Base-by-base conservation (phyloP, 2,113 vertebrate genomes). In the Hemiprocne comata region DNA sequence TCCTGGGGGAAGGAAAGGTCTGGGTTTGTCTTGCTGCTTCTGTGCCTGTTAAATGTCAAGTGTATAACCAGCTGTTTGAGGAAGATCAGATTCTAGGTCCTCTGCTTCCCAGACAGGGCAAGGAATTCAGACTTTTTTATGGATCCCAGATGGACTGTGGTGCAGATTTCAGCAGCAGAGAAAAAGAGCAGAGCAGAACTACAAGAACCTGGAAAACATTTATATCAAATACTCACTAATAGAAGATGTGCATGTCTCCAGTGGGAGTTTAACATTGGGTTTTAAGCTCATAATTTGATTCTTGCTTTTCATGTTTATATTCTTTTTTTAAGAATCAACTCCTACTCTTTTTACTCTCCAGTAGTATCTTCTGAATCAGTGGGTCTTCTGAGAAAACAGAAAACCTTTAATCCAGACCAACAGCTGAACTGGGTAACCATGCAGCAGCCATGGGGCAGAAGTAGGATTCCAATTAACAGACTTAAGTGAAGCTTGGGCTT, bases 241-340 rank as follows among this genome's bases (percentile, higher is more conserved):
- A 34, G 61, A 44, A 69, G 29, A 75, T 36, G 4, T 38, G 24
- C 25, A 9, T 60, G 19, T 25, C 81, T 67, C 48, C 44, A 51
- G 31, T 20, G 25, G 21, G n/a, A 81, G 7, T 7, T 15, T 6
- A 67, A 71, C 38, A 46, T 0, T 0, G 28, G 10, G 11, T 23
- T 85, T 89, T 57, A 81, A 70, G 7, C 9, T 70, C 2, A 13
- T 2, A 21, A 21, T 54, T 80, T 44, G 28, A 55, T 71, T 77
- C 55, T 64, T 87, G 48, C 8, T 54, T 85, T 93, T 72, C 6
- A 3, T 60, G n/a, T 69, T 81, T 64, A 18, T 71, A 53, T 53
- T 89, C n/a, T 82, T 85, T n/a, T 4, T 91, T n/a, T 31, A 60
- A 29, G 23, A 50, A 20, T 26, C 58, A 72, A 1, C 26, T 81